Base-by-base conservation (phyloP, 1,140 invertebrate genomes). In the Pygmarrhopalites habei region DNA sequence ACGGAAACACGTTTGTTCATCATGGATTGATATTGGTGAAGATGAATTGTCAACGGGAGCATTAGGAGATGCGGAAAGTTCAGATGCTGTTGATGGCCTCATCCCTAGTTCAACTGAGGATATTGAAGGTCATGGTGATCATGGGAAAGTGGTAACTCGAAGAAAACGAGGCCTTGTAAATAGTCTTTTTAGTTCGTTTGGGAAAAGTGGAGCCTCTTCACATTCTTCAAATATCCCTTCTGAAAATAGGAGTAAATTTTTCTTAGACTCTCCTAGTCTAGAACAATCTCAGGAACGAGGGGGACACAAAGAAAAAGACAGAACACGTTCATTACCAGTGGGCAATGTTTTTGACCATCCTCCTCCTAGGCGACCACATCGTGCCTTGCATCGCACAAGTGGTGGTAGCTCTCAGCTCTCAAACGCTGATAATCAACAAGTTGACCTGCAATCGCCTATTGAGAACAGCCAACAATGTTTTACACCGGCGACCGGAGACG, bases 291-390 rank as follows among this genome's bases (percentile, higher is more conserved):
- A n/a, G n/a, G n/a, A n/a, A n/a, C n/a, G n/a, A n/a, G n/a, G n/a
- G n/a, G 81, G 83, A 21, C 74, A 79, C 73, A 76, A 81, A 63
- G 59, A 15, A 35, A 15, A 35, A 7, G 32, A 35, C 32, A 35
- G 15, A 35, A 35, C 32, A 7, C 32, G 32, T 35, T 35, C 32
- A 35, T 35, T 35, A 35, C 32, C 32, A 35, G 5, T n/a, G n/a
- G n/a, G n/a, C n/a, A n/a, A n/a, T n/a, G n/a, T n/a, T n/a, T n/a
- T n/a, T n/a, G n/a, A n/a, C n/a, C n/a, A 35, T 35, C 15, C 32
- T 35, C 5, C 32, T 35, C 32, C 32, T 7, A 7, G 5, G 5
- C 32, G 32, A 35, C 32, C 32, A 7, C 32, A 35, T 7, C 32
- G 32, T 35, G 32, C n/a, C n/a, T n/a, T n/a, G n/a, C n/a, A n/a